phyloP scores from a whole-genome alignment of 2,113 vertebrate species.

The Zosterops borbonicus region DNA sequence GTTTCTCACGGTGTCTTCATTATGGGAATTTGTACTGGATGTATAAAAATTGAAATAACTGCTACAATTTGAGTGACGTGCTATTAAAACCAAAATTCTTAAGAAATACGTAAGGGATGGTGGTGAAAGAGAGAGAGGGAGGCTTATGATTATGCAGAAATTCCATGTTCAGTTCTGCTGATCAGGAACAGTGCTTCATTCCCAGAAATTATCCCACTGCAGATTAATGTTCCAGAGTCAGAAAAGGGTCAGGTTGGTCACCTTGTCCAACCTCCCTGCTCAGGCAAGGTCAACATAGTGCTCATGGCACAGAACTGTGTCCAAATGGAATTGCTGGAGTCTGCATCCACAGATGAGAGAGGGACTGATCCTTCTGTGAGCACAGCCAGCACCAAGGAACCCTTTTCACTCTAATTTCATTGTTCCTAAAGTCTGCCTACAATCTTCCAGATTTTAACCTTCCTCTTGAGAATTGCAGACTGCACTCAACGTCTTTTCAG shows the following conservation, averaged over 20 bases:
- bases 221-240: background rate
- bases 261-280: background rate
- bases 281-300: too few relatives aligned
- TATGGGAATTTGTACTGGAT: background rate
- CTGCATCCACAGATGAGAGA: background rate
- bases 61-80: background rate
- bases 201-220: background rate
- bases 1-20: background rate
- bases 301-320: background rate
- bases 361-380: background rate
- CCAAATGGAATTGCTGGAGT: background rate
- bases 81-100: background rate
- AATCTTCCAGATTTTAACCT: background rate
- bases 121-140: background rate
- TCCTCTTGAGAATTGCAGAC: background rate
- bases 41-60: background rate
- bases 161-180: background rate
- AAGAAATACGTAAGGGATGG: background rate
- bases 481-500: background rate
- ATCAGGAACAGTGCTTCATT: background rate
- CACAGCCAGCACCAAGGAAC: background rate
- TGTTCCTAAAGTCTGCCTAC: background rate
- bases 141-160: background rate
- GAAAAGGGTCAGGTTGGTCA: background rate
- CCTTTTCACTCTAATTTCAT: background rate